A percentile compares a stretch with the other conserved stretches of the same genome.
Conservation (phyloP, 2,888 invertebrate species). For the Drosophila kanekoi region DNA sequence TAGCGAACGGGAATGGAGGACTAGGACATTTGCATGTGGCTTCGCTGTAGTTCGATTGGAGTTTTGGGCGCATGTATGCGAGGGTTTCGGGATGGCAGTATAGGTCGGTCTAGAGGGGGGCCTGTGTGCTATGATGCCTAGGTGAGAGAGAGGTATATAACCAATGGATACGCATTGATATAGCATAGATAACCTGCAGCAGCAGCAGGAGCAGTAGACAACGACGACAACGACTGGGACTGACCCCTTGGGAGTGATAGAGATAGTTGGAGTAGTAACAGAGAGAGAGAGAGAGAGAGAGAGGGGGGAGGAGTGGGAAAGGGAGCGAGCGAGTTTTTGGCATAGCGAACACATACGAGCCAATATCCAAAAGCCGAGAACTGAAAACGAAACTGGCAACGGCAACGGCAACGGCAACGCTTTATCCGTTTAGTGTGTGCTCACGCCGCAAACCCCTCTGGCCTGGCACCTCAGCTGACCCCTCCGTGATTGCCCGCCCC, state of each 20-base stretch:
- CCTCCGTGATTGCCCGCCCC: slow-evolving; percentile 3
- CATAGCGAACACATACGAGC: slow-evolving; percentile 45
- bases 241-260: slow-evolving; percentile 56
- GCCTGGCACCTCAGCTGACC: background rate
- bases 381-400: slow-evolving; percentile 37
- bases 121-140: slow-evolving; percentile 12
- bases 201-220: slow-evolving; percentile 4
- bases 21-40: slow-evolving; percentile 54
- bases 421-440: background rate
- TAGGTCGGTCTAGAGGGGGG: background rate
- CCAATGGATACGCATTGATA: slow-evolving; percentile 80
- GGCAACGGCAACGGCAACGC: slow-evolving; percentile 9
- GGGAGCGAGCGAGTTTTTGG: slow-evolving; percentile 1
- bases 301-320: slow-evolving; percentile 1
- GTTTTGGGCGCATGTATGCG: slow-evolving; percentile 14
- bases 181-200: slow-evolving; percentile 59
- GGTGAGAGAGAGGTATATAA: slow-evolving; percentile 42
- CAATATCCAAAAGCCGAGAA: slow-evolving; percentile 37
- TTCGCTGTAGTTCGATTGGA: slow-evolving; percentile 34
- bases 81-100: too few species aligned
- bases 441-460: background rate
- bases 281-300: background rate
- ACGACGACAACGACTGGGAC: slow-evolving; percentile 13
- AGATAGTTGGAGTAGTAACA: slow-evolving; percentile 18
- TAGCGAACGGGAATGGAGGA: slow-evolving; percentile 2